Base-by-base conservation (phyloP, 1,140 invertebrate species). In the Drosophila gunungcola region DNA sequence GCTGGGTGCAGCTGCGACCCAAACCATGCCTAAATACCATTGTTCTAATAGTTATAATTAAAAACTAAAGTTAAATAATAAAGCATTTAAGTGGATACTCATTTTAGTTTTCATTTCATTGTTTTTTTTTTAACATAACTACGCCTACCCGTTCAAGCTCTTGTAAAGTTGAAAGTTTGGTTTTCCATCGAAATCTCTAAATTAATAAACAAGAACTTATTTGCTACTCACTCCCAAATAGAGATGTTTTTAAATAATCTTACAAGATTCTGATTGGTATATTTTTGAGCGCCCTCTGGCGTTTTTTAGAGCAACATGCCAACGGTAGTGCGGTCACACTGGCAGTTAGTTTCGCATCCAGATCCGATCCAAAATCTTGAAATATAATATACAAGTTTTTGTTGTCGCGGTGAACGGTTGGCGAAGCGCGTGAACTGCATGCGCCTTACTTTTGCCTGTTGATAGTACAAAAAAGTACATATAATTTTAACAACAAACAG, bases 391-490 rank as follows among this genome's bases (percentile, higher is more conserved):
- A 62, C 55, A 32, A 61, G 52, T 61, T 11, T 60, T 62, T 58
- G 60, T 64, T 68, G 64, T 68, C 64, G 60, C 64, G 64, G 60
- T 46, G 64, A 68, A 43, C 64, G 64, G 64, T 65, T 68, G 64
- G 38, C 36, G n/a, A 42, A 64, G 45, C 57, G 63, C 57, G 57
- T 64, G 46, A 68, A 51, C 38, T 41, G 21, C 45, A 41, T 43
- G 58, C 60, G 64, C 46, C 38, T 63, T 51, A 16, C 25, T 43
- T 49, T 21, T 43, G 38, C 46, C 58, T 39, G 16, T 64, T 65
- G 46, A 43, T 36, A 42, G 25, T 41, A 29, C 43, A 25, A 29
- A 21, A 51, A 55, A 68, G 60, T 65, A 80, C 36, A 72, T 36
- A 64, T 51, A 73, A 58, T 64, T 46, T 52, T 4, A 65, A 60